Evolutionary conservation across 1,140 invertebrate species (phyloP), one percentile per base, ranked within the genome.

Genomic region (Drosophila kohkoa): DNA sequence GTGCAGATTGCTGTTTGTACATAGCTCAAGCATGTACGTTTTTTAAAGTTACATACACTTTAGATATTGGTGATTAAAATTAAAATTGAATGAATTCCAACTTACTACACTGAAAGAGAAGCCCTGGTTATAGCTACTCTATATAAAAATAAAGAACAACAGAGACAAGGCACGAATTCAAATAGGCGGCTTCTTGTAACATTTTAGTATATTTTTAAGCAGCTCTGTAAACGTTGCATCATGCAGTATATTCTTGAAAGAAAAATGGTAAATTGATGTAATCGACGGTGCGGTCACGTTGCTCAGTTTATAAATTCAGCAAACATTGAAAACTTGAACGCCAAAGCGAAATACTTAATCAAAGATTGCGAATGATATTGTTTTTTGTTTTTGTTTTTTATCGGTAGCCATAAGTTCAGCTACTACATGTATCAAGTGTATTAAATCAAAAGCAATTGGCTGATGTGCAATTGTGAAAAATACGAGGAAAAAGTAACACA

Each of bases 271-370:
- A 43, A n/a, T 43, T 43, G 2, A 4, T 43, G n/a, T 43, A 43
- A 13, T 43, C 25, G 41, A 13, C 62, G 66, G 66, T 63, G 72
- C 66, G 69, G 71, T 41, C 71, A 74, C 71, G 59, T 57, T 74
- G 66, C 51, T 75, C 72, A 63, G 67, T 75, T 75, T 58, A 75
- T 75, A 70, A 75, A 58, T 69, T 74, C 65, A 74, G 71, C 71
- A 74, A 69, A 74, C 71, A 74, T 68, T 69, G 43, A 63, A 75
- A 75, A 75, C 66, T 49, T 32, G 13, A 63, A 75, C 66, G 58
- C 51, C 51, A 70, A 58, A 70, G 51, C 70, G 51, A 75, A 69
- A 49, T 41, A 70, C 41, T 62, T 43, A 25, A 57, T 74, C 55
- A 35, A 15, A 75, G 32, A 63, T 74, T 74, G 65, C 57, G 41